These are phyloP conservation scores for Dexiosoma caninum DNA, from an alignment of 2,888 invertebrate genomes.

Conservation along the genomic window DNA sequence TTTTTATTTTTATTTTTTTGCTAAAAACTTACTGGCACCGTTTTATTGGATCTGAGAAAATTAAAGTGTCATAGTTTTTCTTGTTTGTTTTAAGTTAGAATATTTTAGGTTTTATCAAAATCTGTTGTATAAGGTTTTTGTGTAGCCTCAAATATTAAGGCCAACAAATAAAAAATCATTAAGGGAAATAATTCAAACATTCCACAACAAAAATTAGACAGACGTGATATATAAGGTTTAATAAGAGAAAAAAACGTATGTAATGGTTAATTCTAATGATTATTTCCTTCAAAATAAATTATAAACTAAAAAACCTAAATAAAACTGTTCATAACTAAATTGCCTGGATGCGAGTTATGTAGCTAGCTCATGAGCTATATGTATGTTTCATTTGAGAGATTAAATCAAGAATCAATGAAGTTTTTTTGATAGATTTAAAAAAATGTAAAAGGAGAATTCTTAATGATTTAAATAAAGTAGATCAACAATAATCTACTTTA, in stretches of 20 bases:
- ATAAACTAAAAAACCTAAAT: constrained; percentile 35
- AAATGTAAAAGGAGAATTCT: no score
- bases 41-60: background rate
- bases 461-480: no score
- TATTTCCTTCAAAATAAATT: constrained; percentile 12
- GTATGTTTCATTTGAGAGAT: background rate
- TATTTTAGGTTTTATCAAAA: background rate
- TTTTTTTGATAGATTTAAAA: no score
- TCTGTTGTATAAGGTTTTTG: constrained; percentile 31
- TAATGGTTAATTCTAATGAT: constrained; percentile 32
- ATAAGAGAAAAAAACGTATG: constrained; percentile 5
- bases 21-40: background rate
- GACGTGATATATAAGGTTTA: constrained; percentile 49
- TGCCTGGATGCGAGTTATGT: background rate
- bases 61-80: background rate
- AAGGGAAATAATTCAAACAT: constrained; percentile 44
- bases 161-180: background rate
- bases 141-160: background rate
- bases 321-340: constrained; percentile 34
- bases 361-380: background rate
- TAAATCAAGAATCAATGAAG: no score
- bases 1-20: background rate
- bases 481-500: no score
- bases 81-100: constrained; percentile 6
- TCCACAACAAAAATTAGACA: constrained; percentile 57